These are phyloP conservation scores for Poeciliopsis prolifica DNA, from an alignment of 2,113 vertebrate species.

Conservation along the genomic window DNA sequence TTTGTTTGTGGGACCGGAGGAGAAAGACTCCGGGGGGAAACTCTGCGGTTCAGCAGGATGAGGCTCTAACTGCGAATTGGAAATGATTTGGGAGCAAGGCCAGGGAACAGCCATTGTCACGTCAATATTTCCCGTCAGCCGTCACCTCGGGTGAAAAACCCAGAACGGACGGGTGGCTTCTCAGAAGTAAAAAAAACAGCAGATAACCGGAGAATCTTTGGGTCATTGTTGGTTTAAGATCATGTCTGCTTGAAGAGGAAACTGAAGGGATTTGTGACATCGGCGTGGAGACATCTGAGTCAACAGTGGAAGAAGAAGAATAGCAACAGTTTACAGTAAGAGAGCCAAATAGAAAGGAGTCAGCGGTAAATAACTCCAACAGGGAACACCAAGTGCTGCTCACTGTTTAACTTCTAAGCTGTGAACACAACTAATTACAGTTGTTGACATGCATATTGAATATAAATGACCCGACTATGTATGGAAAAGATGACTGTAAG, in stretches of 20 bases:
- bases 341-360: background rate
- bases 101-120: slow-evolving; percentile 46
- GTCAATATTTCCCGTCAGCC: slow-evolving; percentile 48
- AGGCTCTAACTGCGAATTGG: slow-evolving; percentile 34
- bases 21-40: slow-evolving; percentile 14
- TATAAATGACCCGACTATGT: background rate
- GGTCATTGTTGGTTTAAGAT: background rate
- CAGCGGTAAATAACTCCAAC: background rate
- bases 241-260: background rate
- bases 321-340: background rate
- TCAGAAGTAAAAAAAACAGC: background rate
- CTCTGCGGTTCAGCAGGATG: slow-evolving; percentile 21
- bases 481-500: background rate
- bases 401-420: background rate
- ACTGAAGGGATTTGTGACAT: background rate
- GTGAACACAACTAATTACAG: background rate
- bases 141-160: slow-evolving; percentile 25
- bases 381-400: background rate
- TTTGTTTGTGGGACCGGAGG: slow-evolving; percentile 48
- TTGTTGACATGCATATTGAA: background rate
- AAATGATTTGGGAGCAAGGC: slow-evolving; percentile 53
- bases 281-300: background rate
- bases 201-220: background rate
- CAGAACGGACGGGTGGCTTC: background rate
- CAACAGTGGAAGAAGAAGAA: background rate